A percentile compares a stretch with the other conserved stretches of the same genome.
Conservation (phyloP, 2,888 invertebrate genomes). For the Eupeodes luniger region DNA sequence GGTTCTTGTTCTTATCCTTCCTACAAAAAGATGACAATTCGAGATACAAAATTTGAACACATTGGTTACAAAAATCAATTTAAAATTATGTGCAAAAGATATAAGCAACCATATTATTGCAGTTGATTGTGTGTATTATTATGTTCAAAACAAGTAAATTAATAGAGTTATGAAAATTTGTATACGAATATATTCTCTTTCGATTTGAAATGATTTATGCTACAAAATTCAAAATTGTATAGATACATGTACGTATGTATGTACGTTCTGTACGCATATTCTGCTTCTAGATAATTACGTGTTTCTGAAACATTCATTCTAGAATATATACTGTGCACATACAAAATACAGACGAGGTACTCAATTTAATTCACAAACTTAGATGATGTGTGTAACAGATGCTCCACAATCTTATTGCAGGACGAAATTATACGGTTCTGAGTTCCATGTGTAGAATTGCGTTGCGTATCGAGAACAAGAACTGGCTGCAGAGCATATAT, state of each 20-base stretch:
- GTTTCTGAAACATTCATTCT: conserved; percentile 19
- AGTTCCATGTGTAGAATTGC: background rate
- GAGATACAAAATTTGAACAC: no score
- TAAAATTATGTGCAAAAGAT: background rate
- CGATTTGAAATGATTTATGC: conserved; percentile 35
- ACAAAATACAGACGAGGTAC: background rate
- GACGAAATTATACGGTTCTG: conserved; percentile 17
- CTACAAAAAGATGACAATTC: no score
- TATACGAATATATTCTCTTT: conserved; percentile 1
- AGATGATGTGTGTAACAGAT: conserved; percentile 54
- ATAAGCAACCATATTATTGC: no score
- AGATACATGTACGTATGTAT: background rate
- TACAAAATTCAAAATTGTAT: conserved; percentile 18
- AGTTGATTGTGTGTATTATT: background rate
- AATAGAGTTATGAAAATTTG: conserved; percentile 25
- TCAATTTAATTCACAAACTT: conserved; percentile 61
- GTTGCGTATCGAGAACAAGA: no score
- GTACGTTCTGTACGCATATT: background rate
- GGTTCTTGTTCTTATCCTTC: no score
- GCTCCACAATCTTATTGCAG: conserved; percentile 34
- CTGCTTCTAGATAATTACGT: conserved; percentile 46
- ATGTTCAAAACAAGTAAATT: background rate
- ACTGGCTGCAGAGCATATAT: no score
- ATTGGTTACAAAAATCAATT: background rate
- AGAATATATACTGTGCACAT: background rate